Evolutionary conservation across 2,888 invertebrate species (phyloP), one percentile per base, ranked within the genome.

Genomic region (Cyclophora albipunctata): DNA sequence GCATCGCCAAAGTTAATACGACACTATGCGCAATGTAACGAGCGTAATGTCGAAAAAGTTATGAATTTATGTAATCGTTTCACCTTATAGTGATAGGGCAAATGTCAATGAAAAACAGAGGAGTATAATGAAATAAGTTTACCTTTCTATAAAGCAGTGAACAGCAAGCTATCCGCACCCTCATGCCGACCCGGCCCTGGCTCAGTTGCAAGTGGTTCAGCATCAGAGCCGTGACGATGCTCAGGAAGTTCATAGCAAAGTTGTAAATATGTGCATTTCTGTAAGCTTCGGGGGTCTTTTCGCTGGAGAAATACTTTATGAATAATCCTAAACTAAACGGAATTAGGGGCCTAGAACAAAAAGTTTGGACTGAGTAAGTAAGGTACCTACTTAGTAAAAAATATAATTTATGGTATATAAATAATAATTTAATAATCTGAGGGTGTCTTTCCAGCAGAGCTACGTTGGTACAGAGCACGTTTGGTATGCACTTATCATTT

Each of bases 101-200:
- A 20, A 20, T 20, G 20, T 20, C 20, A 20, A 20, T 20, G 20
- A 20, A 20, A 20, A 42, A 4, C 42, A 42, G 3, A 42, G 7
- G 7, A 42, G 20, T 43, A 43, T 33, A 3, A 43, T 34, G 5
- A 34, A 43, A 43, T 33, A 40, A 20, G 63, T 69, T 59, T 64
- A 95, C 95, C 91, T 96, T 96, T 86, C 95, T 91, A 72, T 95
- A 96, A 55, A 96, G 76, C n/a, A 96, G 75, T 0, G 95, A 94
- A 69, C 95, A 95, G 64, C 93, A 91, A 0, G 95, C 95, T 49
- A 96, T 90, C 63, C 96, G 83, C 49, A 95, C 88, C 70, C 93
- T 84, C 94, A 95, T 94, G 46, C 96, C 96, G 45, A 95, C 89
- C 59, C 92, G 90, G 60, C 89, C 83, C 66, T 90, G 89, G 40